A percentile compares a stretch with the other conserved stretches of the same genome.
Evolutionary conservation across 2,797 vertebrate species (phyloP).

Genomic region (Sphenodon punctatus): DNA sequence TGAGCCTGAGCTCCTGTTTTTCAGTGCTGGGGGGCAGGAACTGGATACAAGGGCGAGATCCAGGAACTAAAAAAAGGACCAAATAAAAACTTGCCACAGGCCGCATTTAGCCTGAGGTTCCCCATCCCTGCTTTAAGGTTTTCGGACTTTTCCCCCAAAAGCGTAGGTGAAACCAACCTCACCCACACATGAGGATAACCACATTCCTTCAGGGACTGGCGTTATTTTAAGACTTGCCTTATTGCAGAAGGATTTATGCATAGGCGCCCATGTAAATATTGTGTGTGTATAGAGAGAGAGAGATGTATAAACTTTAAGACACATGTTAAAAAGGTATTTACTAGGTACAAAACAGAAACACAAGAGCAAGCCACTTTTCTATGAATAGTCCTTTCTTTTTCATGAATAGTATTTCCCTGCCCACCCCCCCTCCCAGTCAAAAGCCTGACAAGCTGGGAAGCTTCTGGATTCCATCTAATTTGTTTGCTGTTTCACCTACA

Average conservation of each 20-base stretch:
- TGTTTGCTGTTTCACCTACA: neutral
- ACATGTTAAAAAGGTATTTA: neutral
- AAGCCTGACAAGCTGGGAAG: neutral
- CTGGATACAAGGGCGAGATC: too few species aligned
- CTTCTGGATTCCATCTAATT: neutral
- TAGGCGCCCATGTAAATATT: neutral
- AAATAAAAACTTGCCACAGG: too few species aligned
- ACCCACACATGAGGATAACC: neutral
- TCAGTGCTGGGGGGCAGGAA: too few species aligned
- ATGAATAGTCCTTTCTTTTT: rapidly evolving
- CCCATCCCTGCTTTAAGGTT: too few species aligned
- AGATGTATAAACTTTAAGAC: neutral
- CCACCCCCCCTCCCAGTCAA: too few species aligned
- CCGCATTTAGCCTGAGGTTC: too few species aligned
- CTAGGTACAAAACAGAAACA: neutral
- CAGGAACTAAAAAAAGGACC: too few species aligned
- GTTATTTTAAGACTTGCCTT: neutral
- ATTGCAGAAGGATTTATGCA: neutral
- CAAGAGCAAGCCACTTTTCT: neutral
- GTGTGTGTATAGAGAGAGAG: neutral
- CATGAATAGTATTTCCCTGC: too few species aligned
- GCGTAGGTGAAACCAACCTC: too few species aligned
- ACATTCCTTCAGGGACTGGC: neutral
- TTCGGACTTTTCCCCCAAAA: too few species aligned
- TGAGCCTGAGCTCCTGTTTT: too few species aligned